Evolutionary conservation across 2,113 vertebrate species (phyloP), one percentile per base, ranked within the genome.

Genomic region (Suricata suricatta): DNA sequence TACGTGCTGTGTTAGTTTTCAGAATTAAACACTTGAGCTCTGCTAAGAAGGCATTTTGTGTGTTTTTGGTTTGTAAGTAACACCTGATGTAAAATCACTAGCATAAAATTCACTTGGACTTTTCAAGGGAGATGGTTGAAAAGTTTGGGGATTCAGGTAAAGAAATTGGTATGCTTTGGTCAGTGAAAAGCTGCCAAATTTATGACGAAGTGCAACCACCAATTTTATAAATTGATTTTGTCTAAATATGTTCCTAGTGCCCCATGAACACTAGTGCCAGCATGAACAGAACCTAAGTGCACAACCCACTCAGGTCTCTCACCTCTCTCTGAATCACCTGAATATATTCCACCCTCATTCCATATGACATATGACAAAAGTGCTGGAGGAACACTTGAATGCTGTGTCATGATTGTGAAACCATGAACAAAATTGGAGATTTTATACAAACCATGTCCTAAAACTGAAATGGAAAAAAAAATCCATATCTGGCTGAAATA

Each of bases 401-500:
- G 23, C 14, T 82, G 92, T 76, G 38, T 95, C 64, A n/a, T 92
- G 82, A 77, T 93, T 97, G 96, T 85, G 33, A 90, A 94, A 95
- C 97, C 85, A 50, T 86, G 93, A 96, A 60, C 88, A 47, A 97
- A 92, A 71, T 7, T 85, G 82, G 64, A 72, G 93, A 10, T 66
- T 91, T 89, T 96, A 33, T 89, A 79, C 92, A 50, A 87, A 44
- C 93, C 80, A 82, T 66, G 25, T n/a, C 83, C 16, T 94, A 79
- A 97, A 96, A 89, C n/a, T 50, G 31, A 76, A 93, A 76, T 44
- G 52, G 33, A 29, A 1, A 29, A 27, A 96, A 35, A 97, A 97
- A 87, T 96, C 35, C 52, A 19, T 93, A 98, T 77, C 54, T 97
- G 81, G 79, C 84, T 96, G 54, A 64, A 88, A 93, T 77, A 9